These are phyloP conservation scores for Meloidogyne floridensis DNA, from an alignment of 1,140 invertebrate species.

Conservation along the genomic window DNA sequence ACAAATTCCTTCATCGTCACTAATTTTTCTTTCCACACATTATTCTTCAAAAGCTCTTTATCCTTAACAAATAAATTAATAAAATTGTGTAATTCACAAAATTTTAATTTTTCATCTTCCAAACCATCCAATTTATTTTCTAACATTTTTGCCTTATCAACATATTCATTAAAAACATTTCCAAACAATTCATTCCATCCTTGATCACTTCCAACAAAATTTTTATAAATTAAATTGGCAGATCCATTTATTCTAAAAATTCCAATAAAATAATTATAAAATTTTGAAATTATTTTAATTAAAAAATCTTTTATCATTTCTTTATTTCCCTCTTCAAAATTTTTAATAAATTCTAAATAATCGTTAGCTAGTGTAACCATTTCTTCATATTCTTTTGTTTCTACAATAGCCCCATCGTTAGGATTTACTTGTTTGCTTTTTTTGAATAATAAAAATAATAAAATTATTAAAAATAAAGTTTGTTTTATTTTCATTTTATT, in stretches of 20 bases:
- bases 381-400: no score
- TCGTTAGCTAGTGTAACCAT: not conserved
- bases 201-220: not conserved
- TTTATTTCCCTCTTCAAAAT: not conserved
- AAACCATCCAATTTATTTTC: not conserved
- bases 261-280: not conserved
- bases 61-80: not conserved
- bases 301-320: not conserved
- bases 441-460: no score
- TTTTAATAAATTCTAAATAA: not conserved
- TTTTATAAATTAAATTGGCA: not conserved
- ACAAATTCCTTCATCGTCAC: no score
- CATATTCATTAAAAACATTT: conserved; percentile 5
- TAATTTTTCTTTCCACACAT: not conserved
- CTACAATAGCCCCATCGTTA: no score
- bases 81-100: conserved; percentile 5
- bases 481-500: no score
- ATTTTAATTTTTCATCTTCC: conserved; percentile 1
- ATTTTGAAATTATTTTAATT: not conserved
- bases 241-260: not conserved
- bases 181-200: not conserved
- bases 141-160: not conserved
- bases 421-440: no score
- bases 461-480: no score
- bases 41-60: not conserved